Base-by-base conservation (phyloP, 2,888 invertebrate species). In the Tetranychus truncatus region DNA sequence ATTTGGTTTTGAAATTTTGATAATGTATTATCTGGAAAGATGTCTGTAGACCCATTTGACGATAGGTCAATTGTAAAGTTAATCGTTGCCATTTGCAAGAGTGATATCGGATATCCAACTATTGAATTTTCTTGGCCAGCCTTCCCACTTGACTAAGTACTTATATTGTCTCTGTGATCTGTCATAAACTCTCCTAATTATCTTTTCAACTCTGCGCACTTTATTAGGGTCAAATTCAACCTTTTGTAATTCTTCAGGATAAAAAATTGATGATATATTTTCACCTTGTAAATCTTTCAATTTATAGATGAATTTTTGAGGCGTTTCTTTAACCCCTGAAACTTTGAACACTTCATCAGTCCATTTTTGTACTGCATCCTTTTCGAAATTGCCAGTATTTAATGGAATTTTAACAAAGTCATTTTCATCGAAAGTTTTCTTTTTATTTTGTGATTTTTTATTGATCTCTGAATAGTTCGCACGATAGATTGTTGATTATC, bases 321-420 rank as follows among this genome's bases (percentile, higher is more conserved):
- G 67, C 5, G 67, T 67, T 67, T 67, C 21, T 21, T 67, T 67
- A n/a, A 21, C 21, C 0, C 3, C 2, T n/a, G 8, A 9, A 18
- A 67, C 21, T 21, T 67, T 67, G n/a, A 67, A 67, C 9, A 67
- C 67, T 21, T 67, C 67, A 21, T 67, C 67, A 18, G 67, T 67
- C 67, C 67, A 67, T 67, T 67, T 11, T 6, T n/a, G 21, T 6
- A n/a, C 21, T 6, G 67, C n/a, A 21, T n/a, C 67, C 5, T 67
- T 67, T 9, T 67, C 67, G 7, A n/a, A 67, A 18, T 8, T 67
- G 2, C n/a, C 67, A 34, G 34, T 5, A 4, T 67, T 67, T n/a
- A 21, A 9, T 9, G 67, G 21, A 67, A 67, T 67, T 67, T 21
- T 67, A 67, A 67, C 67, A 18, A 18, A 3, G 9, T 67, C 67